Evolutionary conservation across 2,797 vertebrate species (phyloP).

Genomic region (Sebastes reedi): DNA sequence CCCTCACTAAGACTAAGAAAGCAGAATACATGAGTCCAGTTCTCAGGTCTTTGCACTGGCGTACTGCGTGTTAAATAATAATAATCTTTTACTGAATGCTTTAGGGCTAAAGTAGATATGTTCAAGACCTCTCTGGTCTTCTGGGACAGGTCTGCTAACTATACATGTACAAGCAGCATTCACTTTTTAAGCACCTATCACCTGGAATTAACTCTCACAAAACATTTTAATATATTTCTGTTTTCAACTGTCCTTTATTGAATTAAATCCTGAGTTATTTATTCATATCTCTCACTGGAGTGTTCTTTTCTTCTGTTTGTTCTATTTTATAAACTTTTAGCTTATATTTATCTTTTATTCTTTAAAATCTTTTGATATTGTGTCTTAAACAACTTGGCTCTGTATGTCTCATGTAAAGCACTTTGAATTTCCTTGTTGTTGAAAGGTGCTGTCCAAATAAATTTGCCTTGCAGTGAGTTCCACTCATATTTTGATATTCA

Average conservation of each 20-base stretch:
- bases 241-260: background rate
- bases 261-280: background rate
- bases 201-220: background rate
- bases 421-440: background rate
- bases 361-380: background rate
- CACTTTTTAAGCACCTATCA: background rate
- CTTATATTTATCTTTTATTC: background rate
- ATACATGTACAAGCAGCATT: background rate
- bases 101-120: background rate
- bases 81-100: background rate
- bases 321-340: background rate
- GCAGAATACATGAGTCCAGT: background rate
- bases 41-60: too few species aligned
- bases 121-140: background rate
- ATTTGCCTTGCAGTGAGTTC: background rate
- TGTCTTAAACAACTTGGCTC: background rate
- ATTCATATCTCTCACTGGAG: background rate
- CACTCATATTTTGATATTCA: background rate
- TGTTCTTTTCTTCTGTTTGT: background rate
- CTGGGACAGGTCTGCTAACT: background rate
- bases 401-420: background rate
- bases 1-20: background rate
- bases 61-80: too few species aligned
- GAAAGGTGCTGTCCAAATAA: background rate
- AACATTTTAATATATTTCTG: background rate